A percentile compares a stretch with the other conserved stretches of the same genome.
These are phyloP conservation scores for Xerus inauris DNA, from an alignment of 2,113 vertebrate genomes.

Conservation along the genomic window DNA sequence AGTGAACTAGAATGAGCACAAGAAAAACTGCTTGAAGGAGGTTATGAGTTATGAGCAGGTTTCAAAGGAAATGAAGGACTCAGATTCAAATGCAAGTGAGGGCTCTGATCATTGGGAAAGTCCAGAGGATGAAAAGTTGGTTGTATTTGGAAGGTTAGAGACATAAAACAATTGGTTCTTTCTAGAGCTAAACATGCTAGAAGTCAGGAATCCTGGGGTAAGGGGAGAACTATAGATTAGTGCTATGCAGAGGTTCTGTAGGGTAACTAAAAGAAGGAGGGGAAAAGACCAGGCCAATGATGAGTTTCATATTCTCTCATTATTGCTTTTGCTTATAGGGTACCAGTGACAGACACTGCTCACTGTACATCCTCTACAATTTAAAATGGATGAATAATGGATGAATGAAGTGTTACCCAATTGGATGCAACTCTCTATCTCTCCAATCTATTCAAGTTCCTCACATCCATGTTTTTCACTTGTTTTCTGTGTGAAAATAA, in stretches of 20 bases:
- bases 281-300: background rate
- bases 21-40: background rate
- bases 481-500: background rate
- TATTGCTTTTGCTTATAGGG: background rate
- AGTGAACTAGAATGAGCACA: background rate
- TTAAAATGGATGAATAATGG: background rate
- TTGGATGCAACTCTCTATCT: background rate
- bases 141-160: background rate
- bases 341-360: background rate
- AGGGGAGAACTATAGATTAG: background rate
- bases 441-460: background rate
- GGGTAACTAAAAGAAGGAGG: background rate
- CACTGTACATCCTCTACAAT: background rate
- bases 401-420: background rate
- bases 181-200: background rate
- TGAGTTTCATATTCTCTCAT: background rate
- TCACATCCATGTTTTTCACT: background rate
- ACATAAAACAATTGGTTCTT: background rate
- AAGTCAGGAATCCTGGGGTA: background rate
- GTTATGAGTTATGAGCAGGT: slow-evolving; percentile 3
- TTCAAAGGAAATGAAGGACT: background rate
- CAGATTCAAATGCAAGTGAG: background rate
- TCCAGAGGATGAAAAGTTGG: background rate
- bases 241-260: background rate
- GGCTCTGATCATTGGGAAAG: background rate